Evolutionary conservation across 2,888 invertebrate genomes (phyloP).

Genomic region (Ectemnius continuus): DNA sequence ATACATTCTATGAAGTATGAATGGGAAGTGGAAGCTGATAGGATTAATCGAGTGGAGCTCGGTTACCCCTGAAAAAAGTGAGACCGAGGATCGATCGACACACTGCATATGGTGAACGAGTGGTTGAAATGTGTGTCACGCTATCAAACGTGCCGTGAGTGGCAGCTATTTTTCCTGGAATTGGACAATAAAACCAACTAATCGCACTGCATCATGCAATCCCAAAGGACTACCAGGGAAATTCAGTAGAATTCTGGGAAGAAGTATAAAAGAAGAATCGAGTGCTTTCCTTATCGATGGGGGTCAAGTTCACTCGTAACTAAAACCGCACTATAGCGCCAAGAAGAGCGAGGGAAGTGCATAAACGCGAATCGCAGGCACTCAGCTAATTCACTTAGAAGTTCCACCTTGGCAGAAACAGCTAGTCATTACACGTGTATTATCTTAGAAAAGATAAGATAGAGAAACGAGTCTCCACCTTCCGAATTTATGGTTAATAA

Average conservation of each 20-base stretch:
- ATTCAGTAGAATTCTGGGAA: not conserved
- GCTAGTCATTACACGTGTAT: not conserved
- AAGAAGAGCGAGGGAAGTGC: not conserved
- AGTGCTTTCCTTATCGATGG: not conserved
- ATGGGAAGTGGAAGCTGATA: too few species aligned
- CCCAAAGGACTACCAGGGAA: not conserved
- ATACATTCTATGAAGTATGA: too few species aligned
- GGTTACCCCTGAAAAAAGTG: too few species aligned
- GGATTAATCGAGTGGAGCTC: too few species aligned
- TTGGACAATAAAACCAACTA: not conserved
- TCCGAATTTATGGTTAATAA: not conserved
- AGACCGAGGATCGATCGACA: too few species aligned
- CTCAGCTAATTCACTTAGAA: constrained; percentile 4
- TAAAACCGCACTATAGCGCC: not conserved
- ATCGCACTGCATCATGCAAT: not conserved
- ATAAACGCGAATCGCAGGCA: not conserved
- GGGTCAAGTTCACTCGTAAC: constrained; percentile 1
- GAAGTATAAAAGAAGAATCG: not conserved
- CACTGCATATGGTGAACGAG: too few species aligned
- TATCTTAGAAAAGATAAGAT: constrained; percentile 1
- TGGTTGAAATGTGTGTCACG: too few species aligned
- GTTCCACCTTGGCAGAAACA: not conserved
- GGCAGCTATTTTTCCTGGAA: not conserved
- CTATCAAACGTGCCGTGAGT: not conserved
- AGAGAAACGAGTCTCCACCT: not conserved